These are phyloP conservation scores for Zapornia atra DNA, from an alignment of 2,113 vertebrate genomes.

Conservation along the genomic window DNA sequence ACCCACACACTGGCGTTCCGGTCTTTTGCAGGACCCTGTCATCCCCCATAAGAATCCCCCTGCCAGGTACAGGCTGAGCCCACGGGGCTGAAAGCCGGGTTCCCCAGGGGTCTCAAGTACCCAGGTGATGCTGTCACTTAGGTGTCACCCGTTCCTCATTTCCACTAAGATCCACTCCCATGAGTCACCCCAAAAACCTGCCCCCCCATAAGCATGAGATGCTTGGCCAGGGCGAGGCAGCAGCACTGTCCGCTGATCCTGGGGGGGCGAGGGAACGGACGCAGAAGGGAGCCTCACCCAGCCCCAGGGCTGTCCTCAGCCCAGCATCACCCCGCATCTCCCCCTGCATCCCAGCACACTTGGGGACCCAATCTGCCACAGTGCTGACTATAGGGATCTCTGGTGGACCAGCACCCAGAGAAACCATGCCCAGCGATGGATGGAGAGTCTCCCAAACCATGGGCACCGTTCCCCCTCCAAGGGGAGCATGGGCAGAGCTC, in stretches of 20 bases:
- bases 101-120: neutral
- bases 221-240: neutral
- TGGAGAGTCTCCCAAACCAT: neutral
- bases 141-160: neutral
- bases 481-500: neutral
- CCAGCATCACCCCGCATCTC: neutral
- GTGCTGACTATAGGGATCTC: neutral
- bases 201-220: fast-evolving
- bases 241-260: fast-evolving
- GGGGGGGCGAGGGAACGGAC: neutral
- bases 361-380: fast-evolving
- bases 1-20: neutral
- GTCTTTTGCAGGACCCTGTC: neutral
- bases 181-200: neutral
- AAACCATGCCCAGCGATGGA: neutral
- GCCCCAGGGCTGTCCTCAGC: neutral
- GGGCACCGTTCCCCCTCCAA: neutral
- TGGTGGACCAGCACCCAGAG: neutral
- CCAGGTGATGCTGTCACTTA: neutral
- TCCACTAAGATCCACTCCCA: neutral
- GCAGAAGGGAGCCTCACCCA: neutral
- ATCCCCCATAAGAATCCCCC: too few species aligned
- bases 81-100: neutral
- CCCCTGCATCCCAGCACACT: neutral
- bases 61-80: neutral